A percentile compares a stretch with the other conserved stretches of the same genome.
phyloP scores from a whole-genome alignment of 92 coral and sea anemone species.

The Hydrozoanthus gracilis region DNA sequence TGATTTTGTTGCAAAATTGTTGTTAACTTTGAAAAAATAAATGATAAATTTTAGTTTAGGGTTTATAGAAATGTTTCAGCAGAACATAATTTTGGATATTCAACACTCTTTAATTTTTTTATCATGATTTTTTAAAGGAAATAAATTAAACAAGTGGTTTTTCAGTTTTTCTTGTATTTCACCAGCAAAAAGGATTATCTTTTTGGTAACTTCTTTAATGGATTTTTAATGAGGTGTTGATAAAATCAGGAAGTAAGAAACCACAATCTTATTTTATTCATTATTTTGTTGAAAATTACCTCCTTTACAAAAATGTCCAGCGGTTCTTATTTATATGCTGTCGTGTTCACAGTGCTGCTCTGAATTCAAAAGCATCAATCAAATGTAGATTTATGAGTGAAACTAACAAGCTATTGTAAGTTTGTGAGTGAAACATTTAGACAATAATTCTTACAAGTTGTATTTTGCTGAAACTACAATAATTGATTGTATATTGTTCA shows the following conservation, averaged over 20 bases:
- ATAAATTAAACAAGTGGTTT: not conserved
- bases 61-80: no score
- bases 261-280: not conserved
- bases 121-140: not conserved
- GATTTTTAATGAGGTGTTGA: constrained; percentile 25
- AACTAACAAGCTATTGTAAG: not conserved
- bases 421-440: not conserved
- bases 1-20: no score
- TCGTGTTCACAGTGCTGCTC: not conserved
- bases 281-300: not conserved
- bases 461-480: no score
- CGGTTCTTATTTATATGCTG: not conserved
- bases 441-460: not conserved
- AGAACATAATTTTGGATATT: no score
- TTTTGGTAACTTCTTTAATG: not conserved
- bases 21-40: no score
- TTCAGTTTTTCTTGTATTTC: not conserved
- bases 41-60: no score
- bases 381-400: not conserved
- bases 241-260: constrained; percentile 21
- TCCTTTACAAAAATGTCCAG: not conserved
- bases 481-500: not conserved
- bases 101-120: not conserved
- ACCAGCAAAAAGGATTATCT: not conserved
- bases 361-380: not conserved